Evolutionary conservation across 92 coral and sea anemone genomes (phyloP), one percentile per base, ranked within the genome.

Genomic region (Parazoanthus swiftii): DNA sequence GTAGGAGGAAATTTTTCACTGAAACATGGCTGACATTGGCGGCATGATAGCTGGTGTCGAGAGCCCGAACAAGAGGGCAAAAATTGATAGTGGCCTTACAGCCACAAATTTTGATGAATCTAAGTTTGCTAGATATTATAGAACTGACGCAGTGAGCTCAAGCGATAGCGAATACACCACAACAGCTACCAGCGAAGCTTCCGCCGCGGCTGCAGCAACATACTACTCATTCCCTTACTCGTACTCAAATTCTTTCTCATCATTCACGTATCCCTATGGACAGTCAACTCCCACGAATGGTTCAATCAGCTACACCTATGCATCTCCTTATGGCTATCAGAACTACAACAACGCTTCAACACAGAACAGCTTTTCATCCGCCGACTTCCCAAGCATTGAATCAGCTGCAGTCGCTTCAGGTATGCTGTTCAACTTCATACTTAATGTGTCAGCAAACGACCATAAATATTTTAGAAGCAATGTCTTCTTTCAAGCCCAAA

Each of bases 41-140:
- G 96, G 95, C 59, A 95, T 97, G 97, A 88, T 97, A 93, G 95
- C 98, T 84, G 98, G 97, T 77, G 93, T 95, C 90, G 99, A 97
- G 90, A 95, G 97, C 92, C 99, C 99, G 78, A 94, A 97, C 90
- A 97, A 97, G 91, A 95, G 98, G 97, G 98, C 99, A 72, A 97
- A 97, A 91, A 97, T 97, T 93, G 99, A 97, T 92, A 95, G 95
- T 73, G 98, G 97, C 92, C 94, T 93, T 72, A 92, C 92, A 92
- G 92, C 95, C 88, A 93, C 97, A 42, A 94, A 97, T 92, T 97
- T 97, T 94, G 98, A 95, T 92, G 99, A 97, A 88, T 97, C 99
- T 70, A 97, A 97, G 92, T 97, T 97, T 91, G 99, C 98, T 90
- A 96, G 98, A 92, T 97, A 93, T 92, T 97, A 97, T 93, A 97